phyloP scores from a whole-genome alignment of 2,888 invertebrate genomes.

The Hyles lineata region DNA sequence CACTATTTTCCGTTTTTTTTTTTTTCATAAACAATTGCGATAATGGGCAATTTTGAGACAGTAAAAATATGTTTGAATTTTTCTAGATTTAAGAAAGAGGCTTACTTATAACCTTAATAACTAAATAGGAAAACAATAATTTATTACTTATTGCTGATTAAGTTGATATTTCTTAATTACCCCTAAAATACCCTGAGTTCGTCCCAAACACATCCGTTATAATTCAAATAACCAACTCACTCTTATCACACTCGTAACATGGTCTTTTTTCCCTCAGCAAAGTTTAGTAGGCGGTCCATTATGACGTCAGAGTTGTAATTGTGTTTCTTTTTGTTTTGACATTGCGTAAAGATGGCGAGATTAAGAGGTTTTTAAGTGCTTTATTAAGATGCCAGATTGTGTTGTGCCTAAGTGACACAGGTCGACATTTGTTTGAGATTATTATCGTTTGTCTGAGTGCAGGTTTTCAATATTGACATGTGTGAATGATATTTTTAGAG shows the following conservation, averaged over 20 bases:
- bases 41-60: no score
- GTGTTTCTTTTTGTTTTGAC: slow-evolving; percentile 26
- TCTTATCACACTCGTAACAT: not conserved
- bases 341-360: slow-evolving; percentile 31
- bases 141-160: no score
- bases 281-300: not conserved
- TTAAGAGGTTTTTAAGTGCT: slow-evolving; percentile 42
- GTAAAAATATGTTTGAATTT: no score
- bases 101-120: no score
- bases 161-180: not conserved
- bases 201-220: not conserved
- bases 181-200: not conserved
- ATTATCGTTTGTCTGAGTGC: not conserved
- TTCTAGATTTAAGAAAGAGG: no score
- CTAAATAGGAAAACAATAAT: no score
- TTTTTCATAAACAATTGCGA: no score
- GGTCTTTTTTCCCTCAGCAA: not conserved
- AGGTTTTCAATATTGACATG: not conserved
- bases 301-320: slow-evolving; percentile 10
- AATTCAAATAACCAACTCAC: not conserved
- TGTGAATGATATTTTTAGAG: not conserved
- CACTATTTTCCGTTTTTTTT: no score
- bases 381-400: slow-evolving; percentile 44
- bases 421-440: slow-evolving; percentile 11
- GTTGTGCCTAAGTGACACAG: slow-evolving; percentile 20